Evolutionary conservation across 2,888 invertebrate genomes (phyloP).

Genomic region (Amblyteles armatorius): DNA sequence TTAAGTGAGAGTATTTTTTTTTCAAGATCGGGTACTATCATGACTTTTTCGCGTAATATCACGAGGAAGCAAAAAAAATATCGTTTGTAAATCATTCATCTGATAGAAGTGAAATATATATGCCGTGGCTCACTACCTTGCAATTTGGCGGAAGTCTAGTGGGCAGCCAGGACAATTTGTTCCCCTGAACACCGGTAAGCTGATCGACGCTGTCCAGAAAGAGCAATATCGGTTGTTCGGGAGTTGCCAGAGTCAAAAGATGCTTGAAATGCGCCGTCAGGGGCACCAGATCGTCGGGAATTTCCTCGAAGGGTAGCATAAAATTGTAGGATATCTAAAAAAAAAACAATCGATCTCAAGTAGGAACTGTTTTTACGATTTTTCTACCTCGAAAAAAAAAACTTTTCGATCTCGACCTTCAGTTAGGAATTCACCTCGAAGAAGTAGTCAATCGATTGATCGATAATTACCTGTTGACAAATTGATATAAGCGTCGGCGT

Average conservation of each 20-base stretch:
- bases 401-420: not conserved
- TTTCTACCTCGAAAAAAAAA: not conserved
- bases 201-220: conserved; percentile 99
- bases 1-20: too few species aligned
- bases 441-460: not conserved
- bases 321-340: conserved; percentile 95
- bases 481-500: conserved; percentile 97
- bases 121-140: conserved; percentile 87
- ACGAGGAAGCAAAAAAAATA: not conserved
- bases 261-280: conserved; percentile 98
- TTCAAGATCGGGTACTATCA: too few species aligned
- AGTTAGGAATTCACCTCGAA: conserved; percentile 4
- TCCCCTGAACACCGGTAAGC: conserved; percentile 96
- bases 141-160: conserved; percentile 95
- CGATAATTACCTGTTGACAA: conserved; percentile 93
- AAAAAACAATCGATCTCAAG: not conserved
- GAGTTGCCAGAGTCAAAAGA: conserved; percentile 92
- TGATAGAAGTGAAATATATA: not conserved
- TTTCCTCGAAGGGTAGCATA: conserved; percentile 95
- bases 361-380: not conserved
- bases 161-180: conserved; percentile 98
- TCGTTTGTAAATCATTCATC: conserved; percentile 1
- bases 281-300: conserved; percentile 98
- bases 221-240: conserved; percentile 94
- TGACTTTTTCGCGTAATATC: too few species aligned